Evolutionary conservation across 35 echinoderm and acorn worm genomes (phyloP).

Genomic region (Apostichopus californicus): DNA sequence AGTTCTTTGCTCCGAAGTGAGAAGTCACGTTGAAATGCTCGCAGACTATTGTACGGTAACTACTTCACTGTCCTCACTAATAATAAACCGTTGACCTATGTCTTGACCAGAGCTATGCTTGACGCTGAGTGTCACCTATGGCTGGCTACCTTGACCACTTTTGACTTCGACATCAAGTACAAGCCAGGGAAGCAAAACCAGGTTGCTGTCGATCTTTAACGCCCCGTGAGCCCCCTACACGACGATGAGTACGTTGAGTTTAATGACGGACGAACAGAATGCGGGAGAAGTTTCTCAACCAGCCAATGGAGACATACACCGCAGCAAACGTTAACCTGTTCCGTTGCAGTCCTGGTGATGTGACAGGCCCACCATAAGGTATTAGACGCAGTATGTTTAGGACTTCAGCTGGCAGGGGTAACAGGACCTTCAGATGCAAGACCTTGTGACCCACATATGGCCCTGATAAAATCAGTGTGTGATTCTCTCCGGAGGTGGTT

Average conservation of each 20-base stretch:
- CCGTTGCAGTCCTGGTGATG: not conserved
- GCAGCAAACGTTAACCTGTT: not conserved
- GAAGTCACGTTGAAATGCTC: slow-evolving; percentile 18
- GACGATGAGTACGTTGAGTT: slow-evolving; percentile 43
- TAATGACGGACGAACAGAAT: not conserved
- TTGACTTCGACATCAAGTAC: slow-evolving; percentile 38
- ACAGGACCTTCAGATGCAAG: not conserved
- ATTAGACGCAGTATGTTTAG: not conserved
- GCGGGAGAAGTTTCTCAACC: slow-evolving; percentile 7
- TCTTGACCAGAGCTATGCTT: slow-evolving; percentile 31
- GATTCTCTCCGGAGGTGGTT: too few relatives aligned
- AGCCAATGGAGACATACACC: not conserved
- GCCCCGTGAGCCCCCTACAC: not conserved
- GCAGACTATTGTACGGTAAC: slow-evolving; percentile 42
- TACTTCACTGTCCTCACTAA: slow-evolving; percentile 33
- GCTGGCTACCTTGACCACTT: slow-evolving; percentile 21
- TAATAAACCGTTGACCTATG: slow-evolving; percentile 44
- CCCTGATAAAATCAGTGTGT: too few relatives aligned
- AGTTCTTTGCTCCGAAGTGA: slow-evolving; percentile 52
- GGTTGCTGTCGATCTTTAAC: slow-evolving; percentile 63
- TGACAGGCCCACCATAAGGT: not conserved
- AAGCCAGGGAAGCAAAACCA: slow-evolving; percentile 47
- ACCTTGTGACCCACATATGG: not conserved
- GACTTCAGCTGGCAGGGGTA: not conserved
- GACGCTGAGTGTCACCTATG: slow-evolving; percentile 40